Percentiles rank a stretch among this genome's conserved stretches.
These are phyloP conservation scores for Sebastes hubbsi DNA, from an alignment of 2,797 vertebrate species.

Conservation along the genomic window DNA sequence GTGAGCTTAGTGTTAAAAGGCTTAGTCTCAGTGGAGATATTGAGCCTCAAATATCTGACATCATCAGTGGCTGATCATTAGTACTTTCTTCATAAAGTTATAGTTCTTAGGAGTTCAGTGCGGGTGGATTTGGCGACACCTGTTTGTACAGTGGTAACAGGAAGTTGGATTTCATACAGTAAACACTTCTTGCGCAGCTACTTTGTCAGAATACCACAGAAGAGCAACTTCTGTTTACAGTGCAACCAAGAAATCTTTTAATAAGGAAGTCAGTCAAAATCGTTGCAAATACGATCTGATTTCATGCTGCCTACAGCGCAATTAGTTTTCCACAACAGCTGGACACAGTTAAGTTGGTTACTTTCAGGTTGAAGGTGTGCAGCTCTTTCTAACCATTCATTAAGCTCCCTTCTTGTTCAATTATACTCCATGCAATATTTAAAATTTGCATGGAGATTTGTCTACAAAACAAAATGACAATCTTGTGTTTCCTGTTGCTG, in stretches of 20 bases:
- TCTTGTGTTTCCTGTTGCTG: background rate
- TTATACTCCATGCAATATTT: background rate
- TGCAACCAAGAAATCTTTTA: background rate
- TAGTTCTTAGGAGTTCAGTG: background rate
- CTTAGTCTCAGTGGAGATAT: slow-evolving; percentile 24
- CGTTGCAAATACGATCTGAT: background rate
- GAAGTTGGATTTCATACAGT: background rate
- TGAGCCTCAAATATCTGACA: slow-evolving; percentile 24
- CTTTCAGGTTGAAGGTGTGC: background rate
- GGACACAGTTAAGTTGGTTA: background rate
- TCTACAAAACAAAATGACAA: background rate
- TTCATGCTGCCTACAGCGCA: background rate
- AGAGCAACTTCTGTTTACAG: background rate
- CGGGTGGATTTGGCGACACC: background rate
- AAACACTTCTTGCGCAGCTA: background rate
- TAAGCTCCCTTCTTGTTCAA: background rate
- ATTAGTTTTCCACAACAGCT: background rate
- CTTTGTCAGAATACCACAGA: background rate
- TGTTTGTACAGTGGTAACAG: background rate
- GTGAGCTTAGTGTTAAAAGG: slow-evolving; percentile 40
- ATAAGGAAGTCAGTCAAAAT: slow-evolving; percentile 1
- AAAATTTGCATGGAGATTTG: background rate
- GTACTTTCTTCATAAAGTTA: background rate
- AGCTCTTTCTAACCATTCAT: background rate
- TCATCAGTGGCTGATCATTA: slow-evolving; percentile 28